Evolutionary conservation across 2,888 invertebrate species (phyloP), one percentile per base, ranked within the genome.

Genomic region (Neocrepidodera transversa): DNA sequence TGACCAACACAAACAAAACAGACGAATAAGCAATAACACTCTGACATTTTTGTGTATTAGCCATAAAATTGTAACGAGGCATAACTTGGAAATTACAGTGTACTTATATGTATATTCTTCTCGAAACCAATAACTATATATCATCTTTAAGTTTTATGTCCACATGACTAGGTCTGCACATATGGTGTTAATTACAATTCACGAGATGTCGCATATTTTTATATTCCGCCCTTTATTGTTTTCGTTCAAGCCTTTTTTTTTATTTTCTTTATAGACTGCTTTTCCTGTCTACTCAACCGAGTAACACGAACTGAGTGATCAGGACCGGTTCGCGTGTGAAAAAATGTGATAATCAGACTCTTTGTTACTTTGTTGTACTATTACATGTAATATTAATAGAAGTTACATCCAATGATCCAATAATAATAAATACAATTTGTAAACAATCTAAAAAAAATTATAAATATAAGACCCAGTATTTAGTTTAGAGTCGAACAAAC

Each of bases 41-140:
- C 40, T 14, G 45, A 28, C 26, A 45, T 45, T 45, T 45, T 45
- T 45, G 45, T 28, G 45, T 28, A 26, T 14, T 45, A 45, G 26
- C 45, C 26, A 45, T 45, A 45, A 45, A 45, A 45, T 26, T 23
- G 45, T 45, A 45, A 45, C 45, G 45, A 14, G 13, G 26, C 23
- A 45, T 45, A 45, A 45, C 45, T 45, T 26, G 42, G 14, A 43
- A 26, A 45, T 45, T 45, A 45, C 26, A 26, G 13, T 45, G 45
- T 45, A 45, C 45, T 45, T 45, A 45, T 28, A 45, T 45, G 45
- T 45, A 45, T 18, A 18, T 45, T 26, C 45, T 45, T 45, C 45
- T 45, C 20, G 26, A 45, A 45, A 45, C 45, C 26, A 45, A 45
- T 45, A 45, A 45, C 45, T 45, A 45, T 45, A 45, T 45, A 45